Evolutionary conservation across 1,140 invertebrate species (phyloP), one percentile per base, ranked within the genome.

Genomic region (Thrips palmi): DNA sequence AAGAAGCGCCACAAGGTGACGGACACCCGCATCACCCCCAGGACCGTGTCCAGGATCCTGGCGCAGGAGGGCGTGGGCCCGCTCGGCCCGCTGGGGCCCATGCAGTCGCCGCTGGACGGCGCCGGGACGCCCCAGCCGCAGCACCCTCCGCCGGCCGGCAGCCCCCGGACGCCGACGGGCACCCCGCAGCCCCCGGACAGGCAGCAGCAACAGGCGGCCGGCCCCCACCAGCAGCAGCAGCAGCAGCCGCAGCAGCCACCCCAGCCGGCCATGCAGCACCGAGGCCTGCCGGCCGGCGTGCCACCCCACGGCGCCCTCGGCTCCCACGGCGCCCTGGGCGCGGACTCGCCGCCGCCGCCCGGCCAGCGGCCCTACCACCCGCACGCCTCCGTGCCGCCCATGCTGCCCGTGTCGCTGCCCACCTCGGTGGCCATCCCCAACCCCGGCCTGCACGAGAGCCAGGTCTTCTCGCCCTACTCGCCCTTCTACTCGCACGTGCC

Each of bases 1-100:
- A 91, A 89, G 64, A 94, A 93, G 63, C 68, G 89, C 14, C 89
- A 94, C 55, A 96, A 96, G 74, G 82, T 96, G 39, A 96, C 89
- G 11, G 89, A 96, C 55, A 93, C 89, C 27, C 70, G 91, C 42
- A 84, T 96, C 39, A 93, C 88, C 7, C 88, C 89, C 3, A 67
- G 85, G 39, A 87, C 84, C 24, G 82, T 88, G 7, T 84, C 78
- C 52, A 68, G 84, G 42, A 80, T 88, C 40, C 57, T 88, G 40
- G 80, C 80, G 37, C 78, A 77, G 54, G 80, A 84, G 46, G 76
- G 76, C 18, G 70, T 72, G 46, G 71, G 70, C n/a, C n/a, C n/a
- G n/a, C 18, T 3, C 34, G 19, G 18, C 34, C 34, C 17, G 14
- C 33, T 15, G 22, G 36, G 29, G 4, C 19, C 29, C 18, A 24